Evolutionary conservation across 2,113 vertebrate species (phyloP).

Genomic region (Vidua macroura): DNA sequence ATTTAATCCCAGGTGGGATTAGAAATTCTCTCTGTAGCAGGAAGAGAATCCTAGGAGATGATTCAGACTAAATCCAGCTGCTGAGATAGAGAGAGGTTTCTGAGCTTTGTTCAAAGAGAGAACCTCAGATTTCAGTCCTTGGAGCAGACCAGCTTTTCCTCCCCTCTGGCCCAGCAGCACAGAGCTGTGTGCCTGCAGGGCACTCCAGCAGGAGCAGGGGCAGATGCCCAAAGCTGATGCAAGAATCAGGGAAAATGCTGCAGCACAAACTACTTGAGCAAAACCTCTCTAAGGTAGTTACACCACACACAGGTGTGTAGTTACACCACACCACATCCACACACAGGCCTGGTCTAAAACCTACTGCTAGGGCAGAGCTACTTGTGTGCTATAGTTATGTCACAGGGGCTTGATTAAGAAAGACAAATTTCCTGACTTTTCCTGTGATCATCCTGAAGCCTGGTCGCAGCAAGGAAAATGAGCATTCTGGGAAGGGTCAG

Average conservation of each 20-base stretch:
- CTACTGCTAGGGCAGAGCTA: not conserved
- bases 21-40: not conserved
- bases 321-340: not conserved
- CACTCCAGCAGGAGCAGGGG: not conserved
- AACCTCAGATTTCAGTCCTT: not conserved
- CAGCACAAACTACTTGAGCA: not conserved
- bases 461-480: not conserved
- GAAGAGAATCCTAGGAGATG: not conserved
- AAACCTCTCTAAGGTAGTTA: not conserved
- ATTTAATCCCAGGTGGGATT: not conserved
- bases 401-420: not conserved
- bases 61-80: not conserved
- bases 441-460: not conserved
- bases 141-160: not conserved
- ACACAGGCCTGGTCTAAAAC: not conserved
- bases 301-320: not conserved
- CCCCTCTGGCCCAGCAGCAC: accelerated
- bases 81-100: not conserved
- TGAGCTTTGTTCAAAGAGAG: not conserved
- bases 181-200: not conserved
- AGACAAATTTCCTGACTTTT: not conserved
- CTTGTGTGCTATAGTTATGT: not conserved
- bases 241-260: not conserved
- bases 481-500: not conserved
- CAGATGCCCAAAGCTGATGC: not conserved